phyloP scores from a whole-genome alignment of 1,140 invertebrate genomes.

The Anthonomus grandis region DNA sequence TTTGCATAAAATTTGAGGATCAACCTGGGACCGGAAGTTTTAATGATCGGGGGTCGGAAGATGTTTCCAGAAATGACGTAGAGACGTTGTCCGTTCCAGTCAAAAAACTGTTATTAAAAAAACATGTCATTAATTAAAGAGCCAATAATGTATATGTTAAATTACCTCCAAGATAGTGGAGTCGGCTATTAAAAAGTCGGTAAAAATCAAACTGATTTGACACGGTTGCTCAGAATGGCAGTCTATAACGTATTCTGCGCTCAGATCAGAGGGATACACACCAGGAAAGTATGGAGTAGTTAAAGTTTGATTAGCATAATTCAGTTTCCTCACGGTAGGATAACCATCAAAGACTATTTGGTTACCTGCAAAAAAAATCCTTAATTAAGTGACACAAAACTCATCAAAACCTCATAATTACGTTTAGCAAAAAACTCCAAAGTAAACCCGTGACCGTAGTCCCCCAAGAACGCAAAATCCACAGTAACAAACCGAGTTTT shows the following conservation, averaged over 20 bases:
- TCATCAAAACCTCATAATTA: slow-evolving; percentile 48
- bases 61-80: slow-evolving; percentile 63
- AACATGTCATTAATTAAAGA: slow-evolving; percentile 4
- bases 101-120: slow-evolving; percentile 60
- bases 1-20: slow-evolving; percentile 69
- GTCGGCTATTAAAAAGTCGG: slow-evolving; percentile 65
- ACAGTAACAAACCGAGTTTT: slow-evolving; percentile 61
- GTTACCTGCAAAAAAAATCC: slow-evolving; percentile 56
- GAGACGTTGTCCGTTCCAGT: slow-evolving; percentile 65
- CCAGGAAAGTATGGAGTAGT: slow-evolving; percentile 69
- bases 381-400: neutral
- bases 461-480: slow-evolving; percentile 60
- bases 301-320: slow-evolving; percentile 49
- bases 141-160: slow-evolving; percentile 8
- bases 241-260: slow-evolving; percentile 63
- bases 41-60: slow-evolving; percentile 67
- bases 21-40: slow-evolving; percentile 62
- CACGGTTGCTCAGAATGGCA: slow-evolving; percentile 55
- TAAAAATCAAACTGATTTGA: slow-evolving; percentile 63
- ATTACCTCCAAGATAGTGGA: slow-evolving; percentile 67
- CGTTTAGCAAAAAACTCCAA: slow-evolving; percentile 64
- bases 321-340: slow-evolving; percentile 43
- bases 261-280: slow-evolving; percentile 65
- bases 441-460: slow-evolving; percentile 63
- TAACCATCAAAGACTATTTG: slow-evolving; percentile 57